Evolutionary conservation across 1,140 invertebrate species (phyloP), one percentile per base, ranked within the genome.

Genomic region (Helicoverpa zea): DNA sequence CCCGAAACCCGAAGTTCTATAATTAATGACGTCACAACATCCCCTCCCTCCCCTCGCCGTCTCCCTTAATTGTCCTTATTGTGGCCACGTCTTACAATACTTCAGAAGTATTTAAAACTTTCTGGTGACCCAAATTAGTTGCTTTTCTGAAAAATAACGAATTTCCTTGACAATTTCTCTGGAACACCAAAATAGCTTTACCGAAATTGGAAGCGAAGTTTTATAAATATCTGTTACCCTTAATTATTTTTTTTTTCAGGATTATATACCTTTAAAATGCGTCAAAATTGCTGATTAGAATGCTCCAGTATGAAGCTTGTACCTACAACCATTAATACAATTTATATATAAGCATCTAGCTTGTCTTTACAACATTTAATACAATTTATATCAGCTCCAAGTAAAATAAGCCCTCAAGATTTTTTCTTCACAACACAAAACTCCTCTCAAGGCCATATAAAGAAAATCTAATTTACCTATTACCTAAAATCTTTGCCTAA

Each of bases 11-110:
- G 23, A 29, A 18, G 23, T 61, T 18, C 58, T 30, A 23, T 72
- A 72, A 72, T 72, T 72, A 72, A 72, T 72, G 68, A 72, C 23
- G 47, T 72, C 49, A 47, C 66, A 52, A 70, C 66, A 49, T 70
- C 29, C 13, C 29, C 29, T 5, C 13, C 3, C 49, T 5, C 0
- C 29, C 23, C 29, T 61, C 13, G 5, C 11, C 68, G 14, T 72
- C 68, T 72, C 49, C 18, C 49, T 54, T 72, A 72, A 72, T 72
- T 72, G 49, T 54, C 49, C 23, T 72, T 72, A 49, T 72, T 72
- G 68, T 54, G 68, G 68, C 47, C 16, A 30, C 35, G 16, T n/a
- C 68, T 72, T 72, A 16, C 35, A 64, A 64, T 64, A 72, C 18
- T 72, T 72, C 52, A 49, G 13, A 52, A 72, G 47, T 52, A 16